Evolutionary conservation across 37 sponge, comb jelly and placozoan species (phyloP), one percentile per base, ranked within the genome.

Genomic region (Cliona cf. orientalis): DNA sequence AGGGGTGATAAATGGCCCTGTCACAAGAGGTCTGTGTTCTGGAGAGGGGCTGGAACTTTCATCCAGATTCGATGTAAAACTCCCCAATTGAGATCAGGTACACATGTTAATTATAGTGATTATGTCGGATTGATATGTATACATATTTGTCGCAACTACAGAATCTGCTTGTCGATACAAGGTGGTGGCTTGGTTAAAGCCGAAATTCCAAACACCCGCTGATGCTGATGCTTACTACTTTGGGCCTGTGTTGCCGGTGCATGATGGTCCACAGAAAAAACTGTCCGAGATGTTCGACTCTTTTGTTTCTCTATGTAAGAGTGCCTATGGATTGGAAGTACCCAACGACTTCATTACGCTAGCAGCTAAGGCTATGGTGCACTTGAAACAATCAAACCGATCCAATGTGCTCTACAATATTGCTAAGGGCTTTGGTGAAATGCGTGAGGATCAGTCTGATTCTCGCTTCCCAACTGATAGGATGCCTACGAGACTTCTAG

Each of bases 401-500:
- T 22, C 83, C 25, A 82, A 82, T 57, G 64, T 72, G 0, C 19
- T 81, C 7, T 82, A 63, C 37, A 34, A 9, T 19, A 33, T 72
- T 42, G 74, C 73, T 11, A 72, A 42, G 44, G 65, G 32, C 3
- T 31, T 72, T 39, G 83, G 46, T 19, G 40, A 44, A 19, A 41
- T 73, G 63, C 29, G 64, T 0, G 2, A 31, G 36, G 83, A 82
- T 72, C 35, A 46, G 17, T 72, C 74, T 5, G 53, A 49, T 14
- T 42, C 83, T 29, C 41, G 5, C 3, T 58, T 82, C 26, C 83
- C 74, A 1, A 33, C 39, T 7, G 55, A 67, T 32, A 82, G 43
- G 37, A 82, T 82, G 83, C 65, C 83, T 0, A 46, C 73, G 66
- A 58, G 85, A 3, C 55, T 84, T 11, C 22, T 84, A 49, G 77